Base-by-base conservation (phyloP, 2,888 invertebrate genomes). In the Thymelicus sylvestris region DNA sequence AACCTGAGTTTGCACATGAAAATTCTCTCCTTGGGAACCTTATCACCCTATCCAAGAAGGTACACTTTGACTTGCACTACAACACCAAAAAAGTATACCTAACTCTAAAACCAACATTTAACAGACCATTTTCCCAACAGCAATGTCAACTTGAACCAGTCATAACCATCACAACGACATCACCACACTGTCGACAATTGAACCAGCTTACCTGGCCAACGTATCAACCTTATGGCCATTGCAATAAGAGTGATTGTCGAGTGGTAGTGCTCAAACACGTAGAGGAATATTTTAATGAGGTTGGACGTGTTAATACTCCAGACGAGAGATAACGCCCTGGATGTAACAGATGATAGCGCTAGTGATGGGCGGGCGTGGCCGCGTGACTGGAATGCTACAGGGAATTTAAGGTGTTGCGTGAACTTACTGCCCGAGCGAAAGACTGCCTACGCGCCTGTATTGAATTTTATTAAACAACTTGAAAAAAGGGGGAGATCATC, bases 251-350 rank as follows among this genome's bases (percentile, higher is more conserved):
- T 38, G 41, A 44, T 59, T 67, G 71, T 72, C 31, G 70, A 55
- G n/a, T 66, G 66, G 4, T 3, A 0, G 6, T 38, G 19, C 39
- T 47, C 55, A 47, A 50, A 64, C 70, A 73, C 72, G 60, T 77
- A 74, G 77, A 61, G 79, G 80, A 78, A 81, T 84, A 83, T 83
- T 86, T 83, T 91, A 90, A 91, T 89, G 85, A 90, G 87, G 78
- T 82, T 83, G 86, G 86, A 88, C 86, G 88, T 89, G 90, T 90
- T 90, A 90, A 90, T 89, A 88, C 84, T 85, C 83, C 79, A 83
- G 86, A 84, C 85, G 86, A 81, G 83, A 86, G 89, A 91, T 90
- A 89, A 86, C 84, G 81, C 80, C 77, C 80, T 85, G 83, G 82
- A 80, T 81, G 82, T 82, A 75, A 82, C 83, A 83, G 81, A 81